Base-by-base conservation (phyloP, 92 coral and sea anemone species). In the Porites rus region DNA sequence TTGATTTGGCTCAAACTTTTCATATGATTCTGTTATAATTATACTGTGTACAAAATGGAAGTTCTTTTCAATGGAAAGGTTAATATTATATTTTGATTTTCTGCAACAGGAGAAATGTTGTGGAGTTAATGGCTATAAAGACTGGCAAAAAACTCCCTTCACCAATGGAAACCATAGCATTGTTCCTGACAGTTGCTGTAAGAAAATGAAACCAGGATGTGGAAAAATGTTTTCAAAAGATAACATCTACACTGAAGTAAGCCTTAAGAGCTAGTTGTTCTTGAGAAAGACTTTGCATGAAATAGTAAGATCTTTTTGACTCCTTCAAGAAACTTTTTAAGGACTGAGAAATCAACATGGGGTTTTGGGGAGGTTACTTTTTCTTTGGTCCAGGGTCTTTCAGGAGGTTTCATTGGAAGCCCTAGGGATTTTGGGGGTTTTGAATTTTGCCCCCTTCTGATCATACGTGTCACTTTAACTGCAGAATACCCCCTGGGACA, bases 131-230 rank as follows among this genome's bases (percentile, higher is more conserved):
- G 31, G n/a, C 19, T 85, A 85, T 53, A 67, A 8, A 54, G 88
- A 85, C 59, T 85, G 88, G 88, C 69, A 1, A 43, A 66, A 25
- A 18, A 3, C 83, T 51, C 10, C 10, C 6, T 85, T 85, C 73
- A 14, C 83, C 13, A 3, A 18, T 6, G 83, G 83, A 67, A 85
- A 28, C 77, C 83, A 54, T 76, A 61, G 25, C 18, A 0, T 53
- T 66, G 88, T 85, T 68, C 88, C 88, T 53, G 83, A 85, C 4
- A 85, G 88, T 46, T 85, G 88, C 69, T 85, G 88, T 66, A 85
- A 85, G 77, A 20, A 66, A 21, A 17, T 22, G 22, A 38, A 69
- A 10, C 0, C 24, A 52, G 76, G 51, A 10, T 85, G 88, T 76
- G 88, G 83, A 75, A 18, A 50, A 17, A 52, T 13, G 20, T 14